Evolutionary conservation across 2,797 vertebrate genomes (phyloP).

Genomic region (Mus spretus): DNA sequence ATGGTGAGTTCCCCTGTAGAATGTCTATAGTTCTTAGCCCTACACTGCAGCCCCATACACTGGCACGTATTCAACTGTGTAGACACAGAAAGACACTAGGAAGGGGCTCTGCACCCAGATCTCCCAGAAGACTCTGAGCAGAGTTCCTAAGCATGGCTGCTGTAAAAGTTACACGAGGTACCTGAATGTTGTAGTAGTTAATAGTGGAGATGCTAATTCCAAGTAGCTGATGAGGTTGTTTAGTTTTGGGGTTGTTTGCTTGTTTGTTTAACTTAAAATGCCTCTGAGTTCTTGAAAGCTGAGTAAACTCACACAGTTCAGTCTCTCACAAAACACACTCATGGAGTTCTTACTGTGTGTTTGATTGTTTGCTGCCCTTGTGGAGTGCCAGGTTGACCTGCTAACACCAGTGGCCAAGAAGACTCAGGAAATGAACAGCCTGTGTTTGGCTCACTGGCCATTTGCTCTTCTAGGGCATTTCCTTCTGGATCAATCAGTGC

Average conservation of each 20-base stretch:
- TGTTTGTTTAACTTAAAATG: neutral
- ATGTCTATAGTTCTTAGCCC: slow-evolving; percentile 25
- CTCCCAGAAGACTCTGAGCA: neutral
- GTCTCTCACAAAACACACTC: slow-evolving; percentile 36
- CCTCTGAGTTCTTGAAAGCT: slow-evolving; percentile 1
- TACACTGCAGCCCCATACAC: neutral
- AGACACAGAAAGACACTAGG: neutral
- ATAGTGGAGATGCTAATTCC: neutral
- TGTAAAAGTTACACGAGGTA: neutral
- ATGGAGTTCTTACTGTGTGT: neutral
- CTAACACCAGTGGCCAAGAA: neutral
- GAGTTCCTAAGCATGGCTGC: neutral
- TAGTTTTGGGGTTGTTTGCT: neutral
- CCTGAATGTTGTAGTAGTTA: neutral
- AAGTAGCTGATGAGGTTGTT: neutral
- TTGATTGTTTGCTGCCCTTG: slow-evolving; percentile 40
- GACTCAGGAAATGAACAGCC: slow-evolving; percentile 72
- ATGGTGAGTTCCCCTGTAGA: rapidly evolving
- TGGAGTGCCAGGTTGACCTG: slow-evolving; percentile 1
- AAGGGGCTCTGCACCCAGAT: neutral
- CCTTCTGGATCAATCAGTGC: slow-evolving; percentile 69
- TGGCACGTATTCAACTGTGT: slow-evolving; percentile 43
- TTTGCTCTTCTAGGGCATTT: slow-evolving; percentile 66
- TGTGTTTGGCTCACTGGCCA: slow-evolving; percentile 48
- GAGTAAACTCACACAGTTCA: slow-evolving; percentile 18